phyloP scores from a whole-genome alignment of 2,888 invertebrate genomes.

The Watsonalla cultraria region DNA sequence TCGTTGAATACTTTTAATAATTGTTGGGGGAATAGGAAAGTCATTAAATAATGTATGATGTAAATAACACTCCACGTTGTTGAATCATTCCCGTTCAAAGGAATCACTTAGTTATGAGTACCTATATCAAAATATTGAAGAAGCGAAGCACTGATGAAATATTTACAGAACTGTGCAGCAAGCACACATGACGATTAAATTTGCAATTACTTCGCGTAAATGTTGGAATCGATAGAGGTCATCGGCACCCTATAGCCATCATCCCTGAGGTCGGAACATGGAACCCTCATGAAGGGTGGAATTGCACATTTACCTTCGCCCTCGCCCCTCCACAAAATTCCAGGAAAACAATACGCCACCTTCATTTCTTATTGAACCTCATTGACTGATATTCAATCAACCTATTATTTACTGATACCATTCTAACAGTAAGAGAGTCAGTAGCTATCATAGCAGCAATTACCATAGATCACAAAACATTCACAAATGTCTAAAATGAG shows the following conservation, averaged over 20 bases:
- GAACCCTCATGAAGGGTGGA: conserved; percentile 66
- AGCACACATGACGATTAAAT: conserved; percentile 24
- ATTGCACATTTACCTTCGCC: conserved; percentile 57
- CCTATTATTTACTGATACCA: conserved; percentile 1
- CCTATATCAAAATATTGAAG: too few species aligned
- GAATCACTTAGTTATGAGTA: too few species aligned
- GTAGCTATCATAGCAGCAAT: too few species aligned
- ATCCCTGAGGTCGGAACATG: conserved; percentile 45
- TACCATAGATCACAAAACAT: too few species aligned
- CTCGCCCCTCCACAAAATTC: conserved; percentile 57
- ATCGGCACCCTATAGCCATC: conserved; percentile 70
- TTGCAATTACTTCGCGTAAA: conserved; percentile 69
- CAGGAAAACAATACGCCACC: conserved; percentile 58
- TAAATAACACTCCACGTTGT: too few species aligned
- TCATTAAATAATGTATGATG: too few species aligned
- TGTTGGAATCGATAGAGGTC: conserved; percentile 72
- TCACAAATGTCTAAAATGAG: too few species aligned
- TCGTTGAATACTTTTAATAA: too few species aligned
- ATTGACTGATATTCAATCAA: conserved; percentile 29
- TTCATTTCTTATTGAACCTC: conserved; percentile 57
- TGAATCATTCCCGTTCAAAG: too few species aligned
- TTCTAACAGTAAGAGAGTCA: too few species aligned
- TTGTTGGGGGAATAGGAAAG: too few species aligned
- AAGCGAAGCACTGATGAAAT: too few species aligned
- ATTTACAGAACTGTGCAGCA: conserved; percentile 7